A percentile compares a stretch with the other conserved stretches of the same genome.
Conservation (phyloP, 2,888 invertebrate genomes). For the Oscheius sp. region DNA sequence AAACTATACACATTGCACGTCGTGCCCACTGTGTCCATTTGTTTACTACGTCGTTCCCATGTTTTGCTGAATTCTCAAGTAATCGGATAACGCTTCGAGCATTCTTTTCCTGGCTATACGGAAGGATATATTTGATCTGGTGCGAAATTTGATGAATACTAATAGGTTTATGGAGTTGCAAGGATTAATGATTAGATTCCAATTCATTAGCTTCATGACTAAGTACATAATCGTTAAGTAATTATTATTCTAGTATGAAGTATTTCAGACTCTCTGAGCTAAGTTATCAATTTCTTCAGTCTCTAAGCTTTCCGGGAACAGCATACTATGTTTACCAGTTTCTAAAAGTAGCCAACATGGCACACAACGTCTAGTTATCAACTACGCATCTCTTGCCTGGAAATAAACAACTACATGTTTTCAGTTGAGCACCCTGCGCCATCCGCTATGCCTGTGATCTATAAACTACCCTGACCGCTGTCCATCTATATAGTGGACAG, state of each 20-base stretch:
- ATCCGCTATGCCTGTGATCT: conserved; percentile 1
- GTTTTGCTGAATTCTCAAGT: conserved; percentile 31
- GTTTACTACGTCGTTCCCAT: conserved; percentile 28
- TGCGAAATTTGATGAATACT: too few relatives aligned
- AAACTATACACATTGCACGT: too few relatives aligned
- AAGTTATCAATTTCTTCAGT: too few relatives aligned
- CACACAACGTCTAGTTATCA: conserved; percentile 12
- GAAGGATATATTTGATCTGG: too few relatives aligned
- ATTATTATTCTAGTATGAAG: too few relatives aligned
- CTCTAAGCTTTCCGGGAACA: too few relatives aligned
- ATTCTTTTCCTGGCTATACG: conserved; percentile 27
- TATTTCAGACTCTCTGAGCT: too few relatives aligned
- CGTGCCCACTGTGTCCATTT: conserved; percentile 17
- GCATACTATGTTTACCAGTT: too few relatives aligned
- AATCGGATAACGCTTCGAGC: conserved; percentile 28
- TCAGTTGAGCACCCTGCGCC: conserved; percentile 14
- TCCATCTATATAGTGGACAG: conserved; percentile 33
- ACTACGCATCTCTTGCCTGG: conserved; percentile 3
- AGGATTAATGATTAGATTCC: too few relatives aligned
- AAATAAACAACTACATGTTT: conserved; percentile 28
- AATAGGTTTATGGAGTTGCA: too few relatives aligned
- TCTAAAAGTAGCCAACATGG: neutral
- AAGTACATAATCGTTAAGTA: too few relatives aligned
- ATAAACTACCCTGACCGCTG: conserved; percentile 26
- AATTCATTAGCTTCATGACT: too few relatives aligned